Conservation (phyloP, 2,113 vertebrate genomes). For the Orthochromis indermauri region DNA sequence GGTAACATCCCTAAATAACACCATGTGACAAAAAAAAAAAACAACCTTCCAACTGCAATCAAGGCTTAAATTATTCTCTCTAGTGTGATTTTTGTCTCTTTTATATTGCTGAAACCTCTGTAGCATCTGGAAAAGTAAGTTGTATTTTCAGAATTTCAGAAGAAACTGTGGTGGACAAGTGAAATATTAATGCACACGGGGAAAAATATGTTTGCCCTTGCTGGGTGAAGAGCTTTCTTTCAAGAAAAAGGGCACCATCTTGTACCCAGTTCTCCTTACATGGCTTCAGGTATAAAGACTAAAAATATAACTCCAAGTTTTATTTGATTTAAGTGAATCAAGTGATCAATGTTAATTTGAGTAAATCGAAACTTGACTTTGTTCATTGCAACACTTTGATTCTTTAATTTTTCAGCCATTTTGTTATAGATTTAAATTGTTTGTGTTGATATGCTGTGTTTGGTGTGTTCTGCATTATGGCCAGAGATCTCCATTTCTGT, state of each 20-base stretch:
- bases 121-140: background rate
- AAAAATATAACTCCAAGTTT: background rate
- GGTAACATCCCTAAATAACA: background rate
- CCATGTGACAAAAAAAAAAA: background rate
- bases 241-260: background rate
- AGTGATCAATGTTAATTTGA: background rate
- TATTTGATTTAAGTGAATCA: background rate
- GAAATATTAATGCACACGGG: background rate
- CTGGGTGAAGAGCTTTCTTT: background rate
- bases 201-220: background rate
- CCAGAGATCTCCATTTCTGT: background rate
- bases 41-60: background rate
- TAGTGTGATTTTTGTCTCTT: background rate
- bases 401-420: background rate
- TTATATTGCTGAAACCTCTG: background rate
- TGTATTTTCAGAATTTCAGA: background rate
- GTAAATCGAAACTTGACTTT: background rate
- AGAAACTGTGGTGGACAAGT: background rate
- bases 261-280: background rate
- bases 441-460: background rate
- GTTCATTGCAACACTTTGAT: background rate
- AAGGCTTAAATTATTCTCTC: background rate
- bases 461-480: background rate
- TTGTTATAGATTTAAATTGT: background rate
- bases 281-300: background rate